phyloP scores from a whole-genome alignment of 2,888 invertebrate species.

The Ecliptopera silaceata region DNA sequence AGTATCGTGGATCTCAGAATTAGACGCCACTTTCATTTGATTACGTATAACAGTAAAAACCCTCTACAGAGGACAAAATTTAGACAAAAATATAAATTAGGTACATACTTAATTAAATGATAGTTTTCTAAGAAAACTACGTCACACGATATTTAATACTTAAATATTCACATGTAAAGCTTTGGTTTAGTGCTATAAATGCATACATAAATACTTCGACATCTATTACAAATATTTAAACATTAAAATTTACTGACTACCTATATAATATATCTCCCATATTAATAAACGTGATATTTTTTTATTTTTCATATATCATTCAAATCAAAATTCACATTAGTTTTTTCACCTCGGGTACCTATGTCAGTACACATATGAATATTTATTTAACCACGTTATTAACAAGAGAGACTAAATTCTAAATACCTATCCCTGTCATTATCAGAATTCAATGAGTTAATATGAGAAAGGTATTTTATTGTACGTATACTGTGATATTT shows the following conservation, averaged over 20 bases:
- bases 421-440: conserved; percentile 24
- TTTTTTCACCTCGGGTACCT: background rate
- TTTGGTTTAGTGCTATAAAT: conserved; percentile 28
- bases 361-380: background rate
- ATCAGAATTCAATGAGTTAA: conserved; percentile 24
- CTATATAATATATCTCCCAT: background rate
- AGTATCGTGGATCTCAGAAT: conserved; percentile 17
- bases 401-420: conserved; percentile 3
- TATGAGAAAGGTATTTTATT: conserved; percentile 24
- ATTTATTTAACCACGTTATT: conserved; percentile 7
- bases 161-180: conserved; percentile 26
- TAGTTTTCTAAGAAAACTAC: conserved; percentile 27
- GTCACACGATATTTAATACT: conserved; percentile 19
- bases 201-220: conserved; percentile 23
- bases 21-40: conserved; percentile 17
- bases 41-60: conserved; percentile 20
- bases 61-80: conserved; percentile 28
- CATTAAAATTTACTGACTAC: conserved; percentile 11
- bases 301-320: background rate
- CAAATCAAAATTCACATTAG: background rate
- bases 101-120: conserved; percentile 12
- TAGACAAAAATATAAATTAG: conserved; percentile 25
- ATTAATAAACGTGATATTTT: conserved; percentile 12
- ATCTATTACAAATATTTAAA: conserved; percentile 16
- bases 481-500: conserved; percentile 16